Base-by-base conservation (phyloP, 2,113 vertebrate genomes). In the Tricholaema leucomelas region DNA sequence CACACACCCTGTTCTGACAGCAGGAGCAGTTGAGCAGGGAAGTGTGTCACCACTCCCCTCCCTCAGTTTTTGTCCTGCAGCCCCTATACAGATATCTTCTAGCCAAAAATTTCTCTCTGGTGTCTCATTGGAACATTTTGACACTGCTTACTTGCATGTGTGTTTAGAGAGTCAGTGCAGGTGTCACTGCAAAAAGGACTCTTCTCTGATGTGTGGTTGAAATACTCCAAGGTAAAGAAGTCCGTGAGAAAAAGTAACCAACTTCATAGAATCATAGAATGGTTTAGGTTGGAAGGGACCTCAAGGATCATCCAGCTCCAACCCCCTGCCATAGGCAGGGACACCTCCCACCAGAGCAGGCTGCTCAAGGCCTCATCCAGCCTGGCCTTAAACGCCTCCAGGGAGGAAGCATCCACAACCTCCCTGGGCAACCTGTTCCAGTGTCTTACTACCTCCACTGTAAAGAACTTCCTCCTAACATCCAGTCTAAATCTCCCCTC, bases 11-110 rank as follows among this genome's bases (percentile, higher is more conserved):
- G 0, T 35, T 1, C 7, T 58, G 76, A 67, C 61, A 81, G 74
- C 63, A 73, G 59, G 38, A 61, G 77, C 0, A 0, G 56, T 27
- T 80, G 56, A 69, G 24, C 50, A 24, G 40, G 55, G 44, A 79
- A 84, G 44, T 4, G 2, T 0, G 0, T 74, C 0, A 5, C 31
- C 0, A 0, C 23, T 87, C 33, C 33, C 16, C 38, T 79, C 63
- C 11, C 27, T 0, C 3, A 35, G 35, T 66, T 84, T 74, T 75
- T 5, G 0, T 76, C 60, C 85, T 65, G 21, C 50, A 84, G 3
- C 44, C 50, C 21, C 58, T 81, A 12, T 65, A 31, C 0, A 5
- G 48, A 70, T 89, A 33, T 80, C 60, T 95, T 89, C 74, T 71
- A 76, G 85, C 64, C 79, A 77, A 46, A 85, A 82, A n/a, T 38